Evolutionary conservation across 2,888 invertebrate species (phyloP), one percentile per base, ranked within the genome.

Genomic region (Azorinus chamasolen): DNA sequence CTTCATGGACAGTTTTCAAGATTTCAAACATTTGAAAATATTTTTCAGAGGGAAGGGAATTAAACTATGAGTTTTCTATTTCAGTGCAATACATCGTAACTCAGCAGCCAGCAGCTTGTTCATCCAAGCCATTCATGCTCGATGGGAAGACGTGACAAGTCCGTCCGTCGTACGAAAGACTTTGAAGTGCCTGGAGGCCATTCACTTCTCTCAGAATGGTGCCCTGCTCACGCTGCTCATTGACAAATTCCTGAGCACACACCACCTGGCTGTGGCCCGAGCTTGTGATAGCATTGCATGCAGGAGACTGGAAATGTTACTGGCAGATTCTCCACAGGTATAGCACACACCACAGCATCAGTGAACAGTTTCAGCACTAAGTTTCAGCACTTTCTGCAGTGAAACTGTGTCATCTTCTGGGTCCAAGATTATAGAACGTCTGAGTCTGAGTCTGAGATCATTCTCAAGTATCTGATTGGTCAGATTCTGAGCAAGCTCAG

Each of bases 231-330:
- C 94, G 50, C 92, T 95, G 16, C 91, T 96, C 20, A 93, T 96
- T 10, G 95, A 95, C 58, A 94, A 94, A 86, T 95, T 97, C 80
- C 94, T 97, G 22, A 94, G 95, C 41, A 95, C 95, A 53, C 95
- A 95, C 25, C 95, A 96, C 74, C 94, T 96, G 37, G 95, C 96
- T 0, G 89, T 96, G 25, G 94, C 95, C 0, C 94, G 96, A 79
- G 93, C 95, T 89, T 96, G 96, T 63, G 95, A 96, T n/a, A 95
- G 95, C 86, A 94, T 97, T 65, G 96, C 96, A 0, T 95, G 96
- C 90, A 89, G 93, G 24, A 94, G 96, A 81, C 95, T 96, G 48
- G 95, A 95, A 88, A 94, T 95, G 81, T 92, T 97, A n/a, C 94
- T 96, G 76, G 95, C 95, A 0, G 95, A 95, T 10, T 85, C 86